Percentiles rank a stretch among this genome's conserved stretches.
Evolutionary conservation across 2,888 invertebrate genomes (phyloP).

Genomic region (Cantharis lateralis): DNA sequence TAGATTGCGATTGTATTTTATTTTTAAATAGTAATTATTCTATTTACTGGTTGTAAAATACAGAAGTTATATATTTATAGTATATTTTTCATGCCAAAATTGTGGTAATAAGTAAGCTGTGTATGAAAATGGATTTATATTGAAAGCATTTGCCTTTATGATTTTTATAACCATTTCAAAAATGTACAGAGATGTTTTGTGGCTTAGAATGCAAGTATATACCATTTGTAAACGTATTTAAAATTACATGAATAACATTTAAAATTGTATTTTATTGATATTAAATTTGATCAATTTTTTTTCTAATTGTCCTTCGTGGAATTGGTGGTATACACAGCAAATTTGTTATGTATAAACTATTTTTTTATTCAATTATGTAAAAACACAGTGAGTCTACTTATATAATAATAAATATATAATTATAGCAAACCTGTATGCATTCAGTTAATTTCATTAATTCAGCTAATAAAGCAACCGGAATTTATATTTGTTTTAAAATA

Average conservation of each 20-base stretch:
- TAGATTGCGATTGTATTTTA: slow-evolving; percentile 29
- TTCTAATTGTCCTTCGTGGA: neutral
- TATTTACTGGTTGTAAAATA: slow-evolving; percentile 32
- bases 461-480: neutral
- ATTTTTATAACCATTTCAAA: slow-evolving; percentile 42
- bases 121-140: slow-evolving; percentile 31
- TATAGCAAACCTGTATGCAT: neutral
- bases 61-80: slow-evolving; percentile 34
- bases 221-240: slow-evolving; percentile 54
- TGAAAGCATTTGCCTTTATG: slow-evolving; percentile 40
- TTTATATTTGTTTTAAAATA: too few relatives aligned
- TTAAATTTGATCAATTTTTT: neutral
- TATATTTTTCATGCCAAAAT: slow-evolving; percentile 35
- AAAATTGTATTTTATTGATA: slow-evolving; percentile 4
- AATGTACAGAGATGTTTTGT: slow-evolving; percentile 52
- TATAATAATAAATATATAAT: neutral
- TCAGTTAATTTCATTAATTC: neutral
- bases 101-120: slow-evolving; percentile 28
- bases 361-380: neutral
- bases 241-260: slow-evolving; percentile 36
- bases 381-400: neutral
- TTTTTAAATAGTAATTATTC: slow-evolving; percentile 27
- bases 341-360: neutral
- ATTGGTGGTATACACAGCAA: neutral
- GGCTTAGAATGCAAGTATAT: slow-evolving; percentile 53